Conservation (phyloP, 2,888 invertebrate species). For the Serripes groenlandicus region DNA sequence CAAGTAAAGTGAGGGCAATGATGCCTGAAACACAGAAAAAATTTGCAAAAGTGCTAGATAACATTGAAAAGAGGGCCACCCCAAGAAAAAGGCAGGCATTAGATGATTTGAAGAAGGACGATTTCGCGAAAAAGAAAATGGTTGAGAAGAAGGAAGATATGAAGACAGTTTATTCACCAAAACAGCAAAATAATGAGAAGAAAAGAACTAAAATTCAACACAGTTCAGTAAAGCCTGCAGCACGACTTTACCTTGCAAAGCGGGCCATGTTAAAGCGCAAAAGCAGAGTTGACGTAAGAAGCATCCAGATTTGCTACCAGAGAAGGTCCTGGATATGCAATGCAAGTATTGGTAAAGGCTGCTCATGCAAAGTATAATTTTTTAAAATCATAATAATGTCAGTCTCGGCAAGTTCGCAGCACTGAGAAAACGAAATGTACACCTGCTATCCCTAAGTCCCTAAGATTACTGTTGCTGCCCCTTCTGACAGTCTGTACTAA, state of each 20-base stretch:
- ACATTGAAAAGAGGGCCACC: conserved; percentile 20
- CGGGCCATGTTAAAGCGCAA: conserved; percentile 31
- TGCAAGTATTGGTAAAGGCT: conserved; percentile 43
- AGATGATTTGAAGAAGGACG: conserved; percentile 21
- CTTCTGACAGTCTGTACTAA: conserved; percentile 62
- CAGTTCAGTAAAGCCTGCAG: too few species aligned
- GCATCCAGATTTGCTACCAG: conserved; percentile 26
- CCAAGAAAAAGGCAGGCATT: conserved; percentile 43
- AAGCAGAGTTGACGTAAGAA: conserved; percentile 14
- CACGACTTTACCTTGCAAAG: too few species aligned
- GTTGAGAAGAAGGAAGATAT: too few species aligned
- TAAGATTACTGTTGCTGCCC: conserved; percentile 65
- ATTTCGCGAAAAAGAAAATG: background rate
- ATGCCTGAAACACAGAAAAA: conserved; percentile 42
- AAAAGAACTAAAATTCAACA: too few species aligned
- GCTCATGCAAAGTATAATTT: conserved; percentile 17
- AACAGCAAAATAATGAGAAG: too few species aligned
- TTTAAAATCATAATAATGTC: conserved; percentile 21
- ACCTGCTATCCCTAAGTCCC: conserved; percentile 32
- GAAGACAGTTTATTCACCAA: too few species aligned
- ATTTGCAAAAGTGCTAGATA: conserved; percentile 40
- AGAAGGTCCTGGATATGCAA: conserved; percentile 31
- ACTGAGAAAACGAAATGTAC: conserved; percentile 26
- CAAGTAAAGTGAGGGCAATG: conserved; percentile 26
- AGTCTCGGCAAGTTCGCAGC: conserved; percentile 20